A percentile compares a stretch with the other conserved stretches of the same genome.
Evolutionary conservation across 2,797 vertebrate genomes (phyloP).

Genomic region (Phrynocephalus vlangalii): DNA sequence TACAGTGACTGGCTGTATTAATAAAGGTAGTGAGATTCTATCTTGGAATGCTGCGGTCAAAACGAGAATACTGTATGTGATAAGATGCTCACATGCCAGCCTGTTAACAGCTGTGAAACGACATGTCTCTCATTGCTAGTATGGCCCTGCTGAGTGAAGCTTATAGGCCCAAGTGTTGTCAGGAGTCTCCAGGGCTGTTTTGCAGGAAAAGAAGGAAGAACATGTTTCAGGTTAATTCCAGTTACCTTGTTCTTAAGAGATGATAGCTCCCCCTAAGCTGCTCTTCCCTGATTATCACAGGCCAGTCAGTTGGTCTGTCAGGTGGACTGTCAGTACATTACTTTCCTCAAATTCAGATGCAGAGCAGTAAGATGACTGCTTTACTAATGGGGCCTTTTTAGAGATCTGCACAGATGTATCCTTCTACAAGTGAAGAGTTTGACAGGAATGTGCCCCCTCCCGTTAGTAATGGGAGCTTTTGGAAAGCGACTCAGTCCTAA

Average conservation of each 20-base stretch:
- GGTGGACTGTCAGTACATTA: not conserved
- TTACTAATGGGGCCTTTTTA: not conserved
- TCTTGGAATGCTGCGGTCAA: not conserved
- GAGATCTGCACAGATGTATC: not conserved
- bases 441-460: not conserved
- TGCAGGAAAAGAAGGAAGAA: slow-evolving; percentile 31
- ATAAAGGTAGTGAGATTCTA: slow-evolving; percentile 15
- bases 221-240: slow-evolving; percentile 61
- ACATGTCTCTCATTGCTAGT: slow-evolving; percentile 28
- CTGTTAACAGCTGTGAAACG: slow-evolving; percentile 34
- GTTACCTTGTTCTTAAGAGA: slow-evolving; percentile 66
- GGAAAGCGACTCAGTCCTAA: accelerated
- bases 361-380: not conserved
- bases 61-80: slow-evolving; percentile 31
- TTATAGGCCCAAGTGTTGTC: slow-evolving; percentile 31
- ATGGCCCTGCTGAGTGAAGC: slow-evolving; percentile 22
- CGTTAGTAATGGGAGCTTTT: not conserved
- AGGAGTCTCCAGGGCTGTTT: slow-evolving; percentile 51
- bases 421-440: not conserved
- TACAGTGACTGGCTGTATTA: slow-evolving; percentile 6
- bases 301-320: slow-evolving; percentile 34
- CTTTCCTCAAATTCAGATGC: slow-evolving; percentile 23
- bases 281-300: slow-evolving; percentile 28
- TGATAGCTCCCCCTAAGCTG: not conserved
- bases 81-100: slow-evolving; percentile 40